phyloP scores from a whole-genome alignment of 1,140 invertebrate species.

The Saccostrea cuccullata region DNA sequence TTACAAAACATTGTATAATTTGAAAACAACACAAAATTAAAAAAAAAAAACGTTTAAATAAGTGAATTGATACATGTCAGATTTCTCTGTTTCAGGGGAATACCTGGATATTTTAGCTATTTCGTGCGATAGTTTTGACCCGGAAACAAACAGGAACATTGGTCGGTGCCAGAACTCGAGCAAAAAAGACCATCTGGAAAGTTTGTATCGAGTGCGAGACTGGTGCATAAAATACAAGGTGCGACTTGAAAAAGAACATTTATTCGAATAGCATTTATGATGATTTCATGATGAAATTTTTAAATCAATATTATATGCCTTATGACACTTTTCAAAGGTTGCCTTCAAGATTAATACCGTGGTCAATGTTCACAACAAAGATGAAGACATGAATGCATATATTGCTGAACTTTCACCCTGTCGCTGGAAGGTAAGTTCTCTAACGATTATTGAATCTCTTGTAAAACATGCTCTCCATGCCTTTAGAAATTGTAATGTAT shows the following conservation, averaged over 20 bases:
- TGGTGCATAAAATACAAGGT: slow-evolving; percentile 78
- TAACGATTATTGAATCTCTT: not conserved
- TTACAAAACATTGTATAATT: too few species aligned
- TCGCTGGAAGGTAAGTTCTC: slow-evolving; percentile 78
- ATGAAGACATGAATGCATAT: slow-evolving; percentile 79
- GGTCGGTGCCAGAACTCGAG: slow-evolving; percentile 65
- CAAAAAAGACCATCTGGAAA: slow-evolving; percentile 76
- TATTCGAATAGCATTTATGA: not conserved
- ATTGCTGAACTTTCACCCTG: slow-evolving; percentile 77
- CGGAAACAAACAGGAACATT: slow-evolving; percentile 63
- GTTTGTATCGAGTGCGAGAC: slow-evolving; percentile 74
- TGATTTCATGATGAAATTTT: not conserved
- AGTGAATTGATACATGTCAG: not conserved
- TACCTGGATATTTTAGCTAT: slow-evolving; percentile 70
- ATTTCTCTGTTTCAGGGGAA: slow-evolving; percentile 50
- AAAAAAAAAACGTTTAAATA: too few species aligned
- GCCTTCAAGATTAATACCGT: slow-evolving; percentile 81
- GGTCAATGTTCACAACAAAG: slow-evolving; percentile 79
- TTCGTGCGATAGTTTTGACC: slow-evolving; percentile 70
- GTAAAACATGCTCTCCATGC: not conserved
- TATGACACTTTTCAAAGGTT: slow-evolving; percentile 66
- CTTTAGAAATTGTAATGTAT: too few species aligned
- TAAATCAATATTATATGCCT: not conserved
- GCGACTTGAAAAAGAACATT: not conserved
- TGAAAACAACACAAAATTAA: too few species aligned